Evolutionary conservation across 2,888 invertebrate species (phyloP).

Genomic region (Pollenia labialis): DNA sequence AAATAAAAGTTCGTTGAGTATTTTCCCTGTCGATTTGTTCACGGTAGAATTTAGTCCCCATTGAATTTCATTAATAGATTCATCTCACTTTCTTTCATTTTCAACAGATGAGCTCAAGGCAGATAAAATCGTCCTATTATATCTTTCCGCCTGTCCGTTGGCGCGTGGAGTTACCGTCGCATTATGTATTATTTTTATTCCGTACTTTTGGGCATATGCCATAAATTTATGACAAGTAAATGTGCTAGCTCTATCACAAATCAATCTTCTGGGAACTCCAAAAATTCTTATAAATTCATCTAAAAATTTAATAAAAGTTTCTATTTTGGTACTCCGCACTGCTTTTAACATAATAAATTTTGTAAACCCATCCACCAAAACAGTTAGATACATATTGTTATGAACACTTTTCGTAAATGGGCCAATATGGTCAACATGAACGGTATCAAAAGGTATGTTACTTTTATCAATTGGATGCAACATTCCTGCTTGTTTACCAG

Average conservation of each 20-base stretch:
- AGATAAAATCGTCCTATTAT: no score
- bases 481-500: conserved; percentile 7
- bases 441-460: no score
- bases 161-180: conserved; percentile 8
- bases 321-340: background rate
- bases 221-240: background rate
- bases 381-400: background rate
- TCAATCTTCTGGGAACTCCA: conserved; percentile 7
- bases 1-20: background rate
- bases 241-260: conserved; percentile 1
- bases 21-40: conserved; percentile 7
- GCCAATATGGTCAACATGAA: no score
- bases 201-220: background rate
- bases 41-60: conserved; percentile 13
- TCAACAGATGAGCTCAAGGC: conserved; percentile 8
- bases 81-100: conserved; percentile 6
- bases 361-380: conserved; percentile 6
- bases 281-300: conserved; percentile 6
- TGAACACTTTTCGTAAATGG: no score
- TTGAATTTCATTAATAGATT: conserved; percentile 8
- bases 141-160: conserved; percentile 19
- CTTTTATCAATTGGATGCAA: conserved; percentile 1
- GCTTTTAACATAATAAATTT: background rate
- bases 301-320: conserved; percentile 15
- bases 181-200: background rate